Percentiles rank a stretch among this genome's conserved stretches.
phyloP scores from a whole-genome alignment of 2,113 vertebrate species.

The Piprites chloris region DNA sequence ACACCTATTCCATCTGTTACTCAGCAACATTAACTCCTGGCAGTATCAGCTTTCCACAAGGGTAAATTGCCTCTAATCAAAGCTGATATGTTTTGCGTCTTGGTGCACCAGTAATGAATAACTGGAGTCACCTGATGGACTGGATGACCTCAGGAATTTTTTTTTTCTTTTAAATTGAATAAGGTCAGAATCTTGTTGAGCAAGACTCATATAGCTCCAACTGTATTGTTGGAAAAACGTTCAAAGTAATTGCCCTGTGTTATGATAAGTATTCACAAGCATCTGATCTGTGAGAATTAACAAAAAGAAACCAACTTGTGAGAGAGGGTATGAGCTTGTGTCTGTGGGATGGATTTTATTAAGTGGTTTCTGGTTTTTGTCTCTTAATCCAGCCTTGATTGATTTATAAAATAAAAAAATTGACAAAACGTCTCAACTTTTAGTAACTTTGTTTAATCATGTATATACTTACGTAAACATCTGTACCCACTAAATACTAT shows the following conservation, averaged over 20 bases:
- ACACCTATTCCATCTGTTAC: neutral
- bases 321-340: neutral
- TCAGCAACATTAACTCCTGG: neutral
- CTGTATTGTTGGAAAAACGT: neutral
- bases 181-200: neutral
- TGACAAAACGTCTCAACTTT: neutral
- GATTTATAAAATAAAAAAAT: neutral
- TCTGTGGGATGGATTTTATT: neutral
- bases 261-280: neutral
- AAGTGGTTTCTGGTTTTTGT: neutral
- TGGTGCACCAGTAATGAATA: neutral
- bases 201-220: neutral
- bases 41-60: neutral
- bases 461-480: neutral
- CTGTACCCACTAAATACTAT: neutral
- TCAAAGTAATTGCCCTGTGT: neutral
- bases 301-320: neutral
- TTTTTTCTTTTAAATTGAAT: neutral
- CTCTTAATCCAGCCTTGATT: neutral
- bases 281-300: neutral
- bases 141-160: neutral
- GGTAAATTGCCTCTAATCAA: accelerated
- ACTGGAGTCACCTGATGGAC: neutral
- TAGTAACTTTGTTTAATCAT: neutral
- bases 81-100: neutral